Base-by-base conservation (phyloP, 2,113 vertebrate species). In the Lates calcarifer region DNA sequence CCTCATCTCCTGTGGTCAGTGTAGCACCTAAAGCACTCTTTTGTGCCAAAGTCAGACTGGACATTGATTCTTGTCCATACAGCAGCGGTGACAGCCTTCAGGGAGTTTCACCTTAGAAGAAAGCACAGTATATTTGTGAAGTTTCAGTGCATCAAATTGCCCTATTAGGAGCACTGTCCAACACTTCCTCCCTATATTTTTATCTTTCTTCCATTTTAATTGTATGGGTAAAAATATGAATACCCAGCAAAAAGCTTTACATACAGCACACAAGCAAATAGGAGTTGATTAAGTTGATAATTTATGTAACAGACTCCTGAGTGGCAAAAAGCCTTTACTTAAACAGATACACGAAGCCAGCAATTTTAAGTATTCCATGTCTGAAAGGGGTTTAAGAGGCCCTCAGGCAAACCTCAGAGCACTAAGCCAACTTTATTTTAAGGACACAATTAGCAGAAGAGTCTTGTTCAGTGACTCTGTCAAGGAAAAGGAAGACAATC, bases 41-140 rank as follows among this genome's bases (percentile, higher is more conserved):
- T 88, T 80, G 67, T 71, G 41, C 49, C 55, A 71, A 26, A 79
- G 63, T 80, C 51, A n/a, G 74, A 31, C 51, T 22, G 39, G 62
- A 60, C 58, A 49, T 84, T 22, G 65, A 84, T 83, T 76, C 47
- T 31, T 2, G 76, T 81, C 70, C 60, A 28, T 13, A 22, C 28
- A 20, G 74, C 66, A 49, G 22, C 35, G 12, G 28, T 28, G 35
- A 18, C 49, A 35, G 55, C 49, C 35, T 62, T 56, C 29, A 45
- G 71, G 18, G 24, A 37, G 17, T 22, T n/a, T n/a, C n/a, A n/a
- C n/a, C n/a, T n/a, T n/a, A n/a, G n/a, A n/a, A n/a, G n/a, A n/a
- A n/a, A n/a, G n/a, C n/a, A n/a, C n/a, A n/a, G n/a, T n/a, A n/a
- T n/a, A n/a, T n/a, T n/a, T n/a, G n/a, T n/a, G n/a, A n/a, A n/a